phyloP scores from a whole-genome alignment of 2,888 invertebrate genomes.

The Latheticus oryzae region DNA sequence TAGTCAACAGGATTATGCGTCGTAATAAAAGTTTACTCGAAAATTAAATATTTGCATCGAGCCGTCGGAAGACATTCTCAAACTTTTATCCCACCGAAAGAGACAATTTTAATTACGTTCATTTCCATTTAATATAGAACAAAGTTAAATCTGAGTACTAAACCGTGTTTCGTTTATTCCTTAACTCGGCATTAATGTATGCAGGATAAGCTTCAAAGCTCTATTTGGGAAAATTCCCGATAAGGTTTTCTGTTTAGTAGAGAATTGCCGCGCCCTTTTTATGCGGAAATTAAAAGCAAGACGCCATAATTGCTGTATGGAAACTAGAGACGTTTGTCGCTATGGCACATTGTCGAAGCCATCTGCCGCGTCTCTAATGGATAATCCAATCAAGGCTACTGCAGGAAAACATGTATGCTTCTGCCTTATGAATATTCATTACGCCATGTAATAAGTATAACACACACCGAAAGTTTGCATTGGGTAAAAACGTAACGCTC shows the following conservation, averaged over 20 bases:
- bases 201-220: conserved; percentile 35
- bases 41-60: conserved; percentile 42
- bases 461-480: conserved; percentile 41
- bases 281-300: conserved; percentile 22
- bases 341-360: conserved; percentile 38
- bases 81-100: conserved; percentile 42
- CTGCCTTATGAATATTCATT: conserved; percentile 47
- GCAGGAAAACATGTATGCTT: conserved; percentile 43
- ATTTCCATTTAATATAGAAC: conserved; percentile 49
- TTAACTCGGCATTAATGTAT: conserved; percentile 43
- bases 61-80: conserved; percentile 33
- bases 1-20: conserved; percentile 2
- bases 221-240: conserved; percentile 24
- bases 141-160: conserved; percentile 48
- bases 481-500: conserved; percentile 32
- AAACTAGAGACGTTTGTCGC: conserved; percentile 27
- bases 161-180: conserved; percentile 47
- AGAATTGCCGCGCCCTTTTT: conserved; percentile 10
- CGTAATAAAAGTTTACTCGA: conserved; percentile 32
- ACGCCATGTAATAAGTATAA: conserved; percentile 45
- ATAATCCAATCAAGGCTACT: conserved; percentile 42
- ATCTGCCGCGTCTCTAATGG: conserved; percentile 44
- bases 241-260: conserved; percentile 29
- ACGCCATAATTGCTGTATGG: conserved; percentile 27
- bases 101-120: conserved; percentile 47